These are phyloP conservation scores for Campoplex nolae DNA, from an alignment of 2,888 invertebrate genomes.

Conservation along the genomic window DNA sequence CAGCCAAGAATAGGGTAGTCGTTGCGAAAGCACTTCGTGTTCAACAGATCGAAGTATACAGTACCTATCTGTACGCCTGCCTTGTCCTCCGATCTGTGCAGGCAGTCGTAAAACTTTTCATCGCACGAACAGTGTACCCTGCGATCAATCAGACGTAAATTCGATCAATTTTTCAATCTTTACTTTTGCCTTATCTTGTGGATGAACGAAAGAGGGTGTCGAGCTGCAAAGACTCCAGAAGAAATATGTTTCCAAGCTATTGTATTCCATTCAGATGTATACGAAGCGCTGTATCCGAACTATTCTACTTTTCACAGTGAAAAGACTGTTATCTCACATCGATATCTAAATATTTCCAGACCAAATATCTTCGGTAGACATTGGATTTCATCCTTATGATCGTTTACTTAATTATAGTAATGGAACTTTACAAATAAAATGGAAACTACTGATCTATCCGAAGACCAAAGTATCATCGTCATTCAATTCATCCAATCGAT, in stretches of 20 bases:
- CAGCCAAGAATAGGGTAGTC: constrained; percentile 87
- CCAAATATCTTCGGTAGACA: not conserved
- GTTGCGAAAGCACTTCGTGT: constrained; percentile 87
- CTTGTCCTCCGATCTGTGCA: constrained; percentile 80
- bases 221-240: constrained; percentile 6
- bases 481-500: not conserved
- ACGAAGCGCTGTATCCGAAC: not conserved
- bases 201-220: not conserved
- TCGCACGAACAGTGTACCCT: constrained; percentile 86
- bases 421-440: not conserved
- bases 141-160: constrained; percentile 61
- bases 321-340: not conserved
- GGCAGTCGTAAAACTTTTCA: constrained; percentile 85
- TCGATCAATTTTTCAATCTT: constrained; percentile 50
- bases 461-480: not conserved
- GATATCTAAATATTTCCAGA: not conserved
- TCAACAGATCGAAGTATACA: constrained; percentile 86
- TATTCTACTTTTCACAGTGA: not conserved
- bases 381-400: not conserved
- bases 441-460: not conserved
- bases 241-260: not conserved
- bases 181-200: not conserved
- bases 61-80: constrained; percentile 81
- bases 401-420: not conserved
- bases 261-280: not conserved